phyloP scores from a whole-genome alignment of 2,888 invertebrate species.

The Phyllotreta cruciferae region DNA sequence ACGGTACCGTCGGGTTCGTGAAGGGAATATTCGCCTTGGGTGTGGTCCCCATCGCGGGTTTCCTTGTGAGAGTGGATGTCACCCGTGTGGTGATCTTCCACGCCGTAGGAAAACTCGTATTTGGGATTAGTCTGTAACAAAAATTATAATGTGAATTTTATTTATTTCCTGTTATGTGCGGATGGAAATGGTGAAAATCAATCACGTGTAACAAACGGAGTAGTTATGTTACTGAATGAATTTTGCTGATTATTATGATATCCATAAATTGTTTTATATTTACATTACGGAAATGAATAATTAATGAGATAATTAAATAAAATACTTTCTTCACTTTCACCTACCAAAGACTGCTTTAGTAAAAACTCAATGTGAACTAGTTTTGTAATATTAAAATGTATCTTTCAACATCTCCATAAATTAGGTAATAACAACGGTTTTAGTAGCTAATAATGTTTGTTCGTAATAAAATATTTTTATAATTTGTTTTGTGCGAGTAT shows the following conservation, averaged over 20 bases:
- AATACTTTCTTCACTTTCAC: constrained; percentile 7
- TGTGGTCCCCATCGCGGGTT: constrained; percentile 63
- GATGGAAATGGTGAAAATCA: too few species aligned
- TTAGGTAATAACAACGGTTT: too few species aligned
- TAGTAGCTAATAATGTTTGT: too few species aligned
- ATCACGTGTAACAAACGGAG: too few species aligned
- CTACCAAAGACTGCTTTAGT: background rate
- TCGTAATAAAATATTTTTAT: too few species aligned
- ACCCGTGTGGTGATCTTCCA: constrained; percentile 65
- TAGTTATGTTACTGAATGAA: too few species aligned
- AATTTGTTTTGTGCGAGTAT: too few species aligned
- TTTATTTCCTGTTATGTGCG: too few species aligned
- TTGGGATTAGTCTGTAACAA: constrained; percentile 60
- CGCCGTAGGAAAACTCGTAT: constrained; percentile 66
- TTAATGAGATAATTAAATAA: background rate
- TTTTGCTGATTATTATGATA: too few species aligned
- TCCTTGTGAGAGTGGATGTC: constrained; percentile 66
- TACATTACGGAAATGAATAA: constrained; percentile 1
- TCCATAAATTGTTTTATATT: background rate
- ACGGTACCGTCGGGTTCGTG: constrained; percentile 65
- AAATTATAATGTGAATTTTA: constrained; percentile 37
- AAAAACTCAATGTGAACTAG: too few species aligned
- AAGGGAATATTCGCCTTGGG: constrained; percentile 65
- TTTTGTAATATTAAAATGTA: too few species aligned
- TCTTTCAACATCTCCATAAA: too few species aligned